Conservation (phyloP, 2,888 invertebrate genomes). For the Sipha maydis region DNA sequence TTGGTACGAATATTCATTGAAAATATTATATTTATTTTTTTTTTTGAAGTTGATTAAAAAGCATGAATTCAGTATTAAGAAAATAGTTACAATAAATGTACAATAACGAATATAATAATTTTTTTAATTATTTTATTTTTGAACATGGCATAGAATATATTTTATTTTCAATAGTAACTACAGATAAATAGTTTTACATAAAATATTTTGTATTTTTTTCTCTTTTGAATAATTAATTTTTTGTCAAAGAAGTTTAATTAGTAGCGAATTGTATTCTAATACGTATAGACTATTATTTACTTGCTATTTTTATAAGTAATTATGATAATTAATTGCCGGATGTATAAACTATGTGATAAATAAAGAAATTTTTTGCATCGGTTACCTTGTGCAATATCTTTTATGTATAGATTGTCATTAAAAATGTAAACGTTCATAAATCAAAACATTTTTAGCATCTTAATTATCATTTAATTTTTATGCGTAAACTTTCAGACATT, state of each 20-base stretch:
- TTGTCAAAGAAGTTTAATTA: too few species aligned
- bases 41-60: background rate
- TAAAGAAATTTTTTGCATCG: background rate
- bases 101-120: too few species aligned
- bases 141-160: too few species aligned
- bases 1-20: background rate
- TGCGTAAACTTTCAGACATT: background rate
- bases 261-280: too few species aligned
- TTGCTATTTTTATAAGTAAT: background rate
- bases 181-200: background rate
- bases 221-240: too few species aligned
- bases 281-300: background rate
- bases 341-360: background rate
- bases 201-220: background rate
- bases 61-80: background rate
- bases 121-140: too few species aligned
- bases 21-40: background rate
- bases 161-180: background rate
- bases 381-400: background rate
- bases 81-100: background rate
- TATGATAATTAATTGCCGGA: background rate
- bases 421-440: background rate
- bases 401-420: background rate
- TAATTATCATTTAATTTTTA: conserved; percentile 12
- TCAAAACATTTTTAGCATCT: background rate